These are phyloP conservation scores for Nephrotoma guestfalica DNA, from an alignment of 2,888 invertebrate genomes.

Conservation along the genomic window DNA sequence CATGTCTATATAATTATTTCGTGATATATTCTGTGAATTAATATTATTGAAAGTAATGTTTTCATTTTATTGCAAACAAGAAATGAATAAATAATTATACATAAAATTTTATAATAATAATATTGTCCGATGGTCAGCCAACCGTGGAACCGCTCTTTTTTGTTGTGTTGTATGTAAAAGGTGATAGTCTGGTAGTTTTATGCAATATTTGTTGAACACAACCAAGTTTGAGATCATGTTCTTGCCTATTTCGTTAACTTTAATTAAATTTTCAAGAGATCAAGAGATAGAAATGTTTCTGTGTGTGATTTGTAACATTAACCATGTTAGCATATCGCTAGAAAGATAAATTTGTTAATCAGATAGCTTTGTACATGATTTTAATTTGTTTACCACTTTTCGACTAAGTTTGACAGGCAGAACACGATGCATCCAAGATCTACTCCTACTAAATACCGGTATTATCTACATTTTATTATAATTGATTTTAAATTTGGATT, in stretches of 20 bases:
- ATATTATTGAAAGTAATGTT: not conserved
- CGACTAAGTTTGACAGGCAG: too few species aligned
- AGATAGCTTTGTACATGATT: too few species aligned
- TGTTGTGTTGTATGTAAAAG: not conserved
- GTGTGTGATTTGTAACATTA: too few species aligned
- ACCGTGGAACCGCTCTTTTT: not conserved
- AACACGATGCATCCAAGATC: too few species aligned
- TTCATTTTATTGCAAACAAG: not conserved
- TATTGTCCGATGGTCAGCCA: not conserved
- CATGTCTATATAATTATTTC: not conserved
- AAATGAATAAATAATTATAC: not conserved
- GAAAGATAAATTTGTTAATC: too few species aligned
- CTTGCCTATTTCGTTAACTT: not conserved
- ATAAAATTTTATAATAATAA: not conserved
- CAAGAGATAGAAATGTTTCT: not conserved
- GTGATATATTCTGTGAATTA: not conserved
- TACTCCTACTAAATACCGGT: too few species aligned
- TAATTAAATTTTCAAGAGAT: not conserved
- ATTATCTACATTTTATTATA: too few species aligned
- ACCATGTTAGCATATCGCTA: too few species aligned
- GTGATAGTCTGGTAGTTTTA: not conserved
- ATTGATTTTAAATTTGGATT: too few species aligned
- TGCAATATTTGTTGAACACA: not conserved
- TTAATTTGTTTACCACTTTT: too few species aligned
- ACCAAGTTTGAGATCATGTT: not conserved